Conservation (phyloP, 2,113 vertebrate species). For the Aptenodytes forsteri region DNA sequence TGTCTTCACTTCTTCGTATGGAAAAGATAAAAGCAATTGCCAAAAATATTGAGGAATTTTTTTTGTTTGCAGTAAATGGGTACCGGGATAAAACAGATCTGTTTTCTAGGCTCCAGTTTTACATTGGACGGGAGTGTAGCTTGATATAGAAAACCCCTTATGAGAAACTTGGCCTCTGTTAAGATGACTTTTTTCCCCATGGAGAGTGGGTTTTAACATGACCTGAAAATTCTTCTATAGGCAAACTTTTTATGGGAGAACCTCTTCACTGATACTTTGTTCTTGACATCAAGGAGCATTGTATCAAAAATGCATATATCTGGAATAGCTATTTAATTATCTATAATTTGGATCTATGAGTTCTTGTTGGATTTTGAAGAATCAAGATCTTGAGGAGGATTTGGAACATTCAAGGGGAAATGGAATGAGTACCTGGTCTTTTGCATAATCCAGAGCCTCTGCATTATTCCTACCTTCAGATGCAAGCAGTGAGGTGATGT, state of each 20-base stretch:
- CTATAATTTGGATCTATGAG: not conserved
- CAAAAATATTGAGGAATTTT: not conserved
- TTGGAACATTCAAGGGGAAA: not conserved
- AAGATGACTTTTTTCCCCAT: not conserved
- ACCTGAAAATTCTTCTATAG: not conserved
- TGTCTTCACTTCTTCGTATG: fast-evolving
- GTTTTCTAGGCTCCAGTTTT: not conserved
- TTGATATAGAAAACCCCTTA: not conserved
- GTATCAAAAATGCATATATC: not conserved
- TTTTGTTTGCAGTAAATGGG: not conserved
- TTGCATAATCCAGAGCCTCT: not conserved
- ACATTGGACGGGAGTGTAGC: not conserved
- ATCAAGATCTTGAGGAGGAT: not conserved
- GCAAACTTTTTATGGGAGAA: not conserved
- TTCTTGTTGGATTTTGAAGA: not conserved
- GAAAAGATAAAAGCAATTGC: not conserved
- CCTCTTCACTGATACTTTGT: not conserved
- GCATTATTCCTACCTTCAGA: not conserved
- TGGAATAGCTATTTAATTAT: not conserved
- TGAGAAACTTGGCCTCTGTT: not conserved
- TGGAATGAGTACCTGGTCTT: not conserved
- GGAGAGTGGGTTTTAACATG: not conserved
- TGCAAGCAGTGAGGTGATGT: not conserved
- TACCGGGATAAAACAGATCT: not conserved
- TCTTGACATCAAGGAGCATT: not conserved